These are phyloP conservation scores for Eupithecia vulgata DNA, from an alignment of 2,888 invertebrate genomes.

Conservation along the genomic window DNA sequence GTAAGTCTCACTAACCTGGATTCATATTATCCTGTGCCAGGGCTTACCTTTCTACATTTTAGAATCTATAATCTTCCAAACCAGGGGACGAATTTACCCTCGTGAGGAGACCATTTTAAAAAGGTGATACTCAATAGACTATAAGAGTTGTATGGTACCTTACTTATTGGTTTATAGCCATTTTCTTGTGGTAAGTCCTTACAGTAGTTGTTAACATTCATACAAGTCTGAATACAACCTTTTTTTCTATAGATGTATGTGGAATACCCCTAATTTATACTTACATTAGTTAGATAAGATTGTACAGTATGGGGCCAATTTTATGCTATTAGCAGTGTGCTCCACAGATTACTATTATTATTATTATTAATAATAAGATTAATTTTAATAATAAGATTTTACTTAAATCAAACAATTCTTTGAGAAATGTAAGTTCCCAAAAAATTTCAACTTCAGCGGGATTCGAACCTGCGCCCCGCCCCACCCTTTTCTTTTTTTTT, in stretches of 20 bases:
- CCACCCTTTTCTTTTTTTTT: too few species aligned
- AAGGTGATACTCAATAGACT: background rate
- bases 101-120: background rate
- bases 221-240: background rate
- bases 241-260: background rate
- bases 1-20: background rate
- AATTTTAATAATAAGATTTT: too few species aligned
- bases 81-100: background rate
- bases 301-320: too few species aligned
- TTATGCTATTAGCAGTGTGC: too few species aligned
- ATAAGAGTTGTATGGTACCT: background rate
- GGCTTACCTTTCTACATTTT: background rate
- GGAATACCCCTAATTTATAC: background rate
- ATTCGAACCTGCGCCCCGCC: too few species aligned
- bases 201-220: background rate
- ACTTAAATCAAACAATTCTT: too few species aligned
- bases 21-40: background rate
- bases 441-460: too few species aligned
- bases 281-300: background rate
- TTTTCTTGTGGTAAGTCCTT: background rate
- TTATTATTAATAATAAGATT: too few species aligned
- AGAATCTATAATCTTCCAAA: background rate
- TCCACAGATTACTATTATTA: too few species aligned
- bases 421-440: too few species aligned
- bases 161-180: background rate